Evolutionary conservation across 2,113 vertebrate genomes (phyloP).

Genomic region (Murina feae): DNA sequence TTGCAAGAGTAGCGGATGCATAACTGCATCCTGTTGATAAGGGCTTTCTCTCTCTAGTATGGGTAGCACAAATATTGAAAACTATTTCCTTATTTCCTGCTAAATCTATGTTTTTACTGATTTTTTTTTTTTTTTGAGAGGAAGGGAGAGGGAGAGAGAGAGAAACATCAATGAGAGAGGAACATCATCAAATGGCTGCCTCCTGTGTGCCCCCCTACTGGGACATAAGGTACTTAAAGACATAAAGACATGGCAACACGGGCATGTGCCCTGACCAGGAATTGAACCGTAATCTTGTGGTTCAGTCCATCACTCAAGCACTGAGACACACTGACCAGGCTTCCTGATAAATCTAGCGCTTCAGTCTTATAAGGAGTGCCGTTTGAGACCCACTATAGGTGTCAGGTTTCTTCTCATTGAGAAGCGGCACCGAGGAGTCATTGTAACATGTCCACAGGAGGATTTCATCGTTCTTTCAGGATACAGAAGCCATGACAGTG

Average conservation of each 20-base stretch:
- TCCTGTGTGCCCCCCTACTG: too few species aligned
- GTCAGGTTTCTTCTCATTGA: background rate
- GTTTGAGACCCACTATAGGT: background rate
- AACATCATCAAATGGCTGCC: too few species aligned
- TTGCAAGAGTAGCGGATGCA: background rate
- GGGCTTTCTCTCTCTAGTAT: background rate
- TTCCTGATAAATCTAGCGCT: background rate
- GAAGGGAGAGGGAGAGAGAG: too few species aligned
- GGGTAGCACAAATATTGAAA: background rate
- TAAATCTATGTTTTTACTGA: background rate
- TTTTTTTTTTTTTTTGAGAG: too few species aligned
- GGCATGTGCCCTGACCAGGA: too few species aligned
- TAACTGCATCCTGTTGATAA: background rate
- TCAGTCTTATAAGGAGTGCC: background rate
- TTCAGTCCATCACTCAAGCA: too few species aligned
- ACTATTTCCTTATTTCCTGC: background rate
- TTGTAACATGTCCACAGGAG: background rate
- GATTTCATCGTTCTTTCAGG: background rate
- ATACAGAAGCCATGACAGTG: too few species aligned
- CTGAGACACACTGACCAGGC: too few species aligned
- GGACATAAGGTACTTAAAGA: too few species aligned
- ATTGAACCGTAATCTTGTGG: too few species aligned
- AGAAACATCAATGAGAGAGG: too few species aligned
- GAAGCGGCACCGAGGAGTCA: background rate
- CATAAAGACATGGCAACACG: too few species aligned